phyloP scores from a whole-genome alignment of 2,888 invertebrate species.

The Omphaloscelis lunosa region DNA sequence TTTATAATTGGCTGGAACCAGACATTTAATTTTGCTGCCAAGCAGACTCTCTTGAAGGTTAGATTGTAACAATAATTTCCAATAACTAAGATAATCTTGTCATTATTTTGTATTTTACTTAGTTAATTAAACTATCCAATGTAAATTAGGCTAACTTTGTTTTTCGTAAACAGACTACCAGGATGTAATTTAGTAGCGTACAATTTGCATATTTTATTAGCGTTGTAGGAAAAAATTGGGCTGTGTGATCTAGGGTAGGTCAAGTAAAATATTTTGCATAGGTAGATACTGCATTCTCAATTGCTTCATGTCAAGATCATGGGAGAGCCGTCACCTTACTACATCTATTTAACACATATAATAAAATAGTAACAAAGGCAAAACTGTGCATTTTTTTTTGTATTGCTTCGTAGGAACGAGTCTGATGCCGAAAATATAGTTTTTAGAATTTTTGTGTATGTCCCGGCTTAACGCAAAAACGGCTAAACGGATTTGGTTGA shows the following conservation, averaged over 20 bases:
- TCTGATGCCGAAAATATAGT: not conserved
- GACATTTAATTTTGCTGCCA: not conserved
- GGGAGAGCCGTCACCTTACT: no score
- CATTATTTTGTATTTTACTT: not conserved
- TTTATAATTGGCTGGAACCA: not conserved
- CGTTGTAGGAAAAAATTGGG: not conserved
- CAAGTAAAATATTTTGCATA: not conserved
- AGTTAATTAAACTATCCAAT: conserved; percentile 3
- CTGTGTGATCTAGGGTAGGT: not conserved
- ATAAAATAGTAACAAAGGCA: not conserved
- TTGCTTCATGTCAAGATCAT: not conserved
- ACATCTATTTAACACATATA: not conserved
- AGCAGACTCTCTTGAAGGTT: not conserved
- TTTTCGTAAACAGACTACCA: not conserved
- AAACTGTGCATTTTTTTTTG: no score
- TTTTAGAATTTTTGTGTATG: not conserved
- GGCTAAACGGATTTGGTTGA: not conserved
- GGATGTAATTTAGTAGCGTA: not conserved
- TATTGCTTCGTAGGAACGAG: no score
- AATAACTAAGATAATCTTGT: no score
- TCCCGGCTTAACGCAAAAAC: not conserved
- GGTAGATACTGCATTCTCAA: not conserved
- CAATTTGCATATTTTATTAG: conserved; percentile 10
- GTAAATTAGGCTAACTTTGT: not conserved
- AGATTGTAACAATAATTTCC: not conserved